Base-by-base conservation (phyloP, 2,888 invertebrate genomes). In the Eubasilissa splendida region DNA sequence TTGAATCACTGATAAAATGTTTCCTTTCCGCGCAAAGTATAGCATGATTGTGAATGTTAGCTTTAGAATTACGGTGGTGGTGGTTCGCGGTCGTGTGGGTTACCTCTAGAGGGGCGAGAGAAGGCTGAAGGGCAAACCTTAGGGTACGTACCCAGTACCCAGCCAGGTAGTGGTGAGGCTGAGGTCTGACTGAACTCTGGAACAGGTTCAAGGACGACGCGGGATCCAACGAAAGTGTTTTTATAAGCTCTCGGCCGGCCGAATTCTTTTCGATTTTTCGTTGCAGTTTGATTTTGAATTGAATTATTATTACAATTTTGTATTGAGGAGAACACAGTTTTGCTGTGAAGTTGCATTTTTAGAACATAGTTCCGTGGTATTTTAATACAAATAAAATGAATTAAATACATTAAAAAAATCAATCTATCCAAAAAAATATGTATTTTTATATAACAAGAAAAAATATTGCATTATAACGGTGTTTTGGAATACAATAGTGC, bases 201-300 rank as follows among this genome's bases (percentile, higher is more conserved):
- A 80, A 80, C 77, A 75, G 79, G 82, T 82, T 82, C 82, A 82
- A 82, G 82, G 82, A 70, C 82, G 80, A 76, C 68, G 68, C 76
- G 53, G 54, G 10, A 54, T 54, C 54, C 56, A 56, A 54, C 56
- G 71, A 71, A 71, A 71, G 71, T 71, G 71, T 56, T 53, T 70
- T 71, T 54, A 22, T 22, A 56, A 56, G 54, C 71, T 60, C 60
- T 60, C 22, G 31, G 11, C 42, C 33, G 11, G 63, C 31, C 63
- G 50, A 68, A 52, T 68, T 68, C 52, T 68, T 50, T 68, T 7
- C 12, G 50, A 50, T 9, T 52, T 68, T 68, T 68, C 68, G 63
- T 63, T 63, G 11, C 7, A 59, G n/a, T n/a, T 42, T 42, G 2
- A 42, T 5, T 42, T 42, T 42, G 42, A 5, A 42, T 42, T 7